Conservation (phyloP, 92 coral and sea anemone species). For the Zoanthus solanderi region DNA sequence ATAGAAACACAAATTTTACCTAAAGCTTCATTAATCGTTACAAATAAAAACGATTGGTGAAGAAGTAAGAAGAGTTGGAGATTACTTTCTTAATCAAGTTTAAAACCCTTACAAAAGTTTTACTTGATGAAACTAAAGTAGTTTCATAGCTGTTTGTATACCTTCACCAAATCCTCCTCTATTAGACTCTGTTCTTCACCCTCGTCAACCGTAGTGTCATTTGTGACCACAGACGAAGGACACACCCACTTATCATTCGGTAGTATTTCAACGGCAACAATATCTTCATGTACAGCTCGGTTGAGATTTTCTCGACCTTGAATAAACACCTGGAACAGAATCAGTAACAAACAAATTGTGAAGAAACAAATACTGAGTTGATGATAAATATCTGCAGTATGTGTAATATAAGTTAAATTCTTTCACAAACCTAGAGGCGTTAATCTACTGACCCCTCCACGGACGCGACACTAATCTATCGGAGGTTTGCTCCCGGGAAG, state of each 20-base stretch:
- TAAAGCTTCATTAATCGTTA: neutral
- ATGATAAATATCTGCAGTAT: too few species aligned
- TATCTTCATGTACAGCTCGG: slow-evolving; percentile 95
- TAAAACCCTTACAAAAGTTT: neutral
- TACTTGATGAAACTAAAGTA: neutral
- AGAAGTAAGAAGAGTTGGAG: neutral
- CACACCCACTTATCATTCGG: slow-evolving; percentile 84
- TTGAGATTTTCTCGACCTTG: slow-evolving; percentile 90
- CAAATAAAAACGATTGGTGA: neutral
- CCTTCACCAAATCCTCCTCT: slow-evolving; percentile 32
- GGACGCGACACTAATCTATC: too few species aligned
- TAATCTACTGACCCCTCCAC: too few species aligned
- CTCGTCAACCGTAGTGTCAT: slow-evolving; percentile 62
- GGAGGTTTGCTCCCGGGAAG: too few species aligned
- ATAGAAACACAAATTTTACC: neutral
- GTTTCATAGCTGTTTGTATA: neutral
- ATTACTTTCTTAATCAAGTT: neutral
- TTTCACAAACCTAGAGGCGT: too few species aligned
- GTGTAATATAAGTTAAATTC: too few species aligned
- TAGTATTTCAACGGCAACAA: slow-evolving; percentile 91
- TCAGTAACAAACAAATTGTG: neutral
- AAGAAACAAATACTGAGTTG: too few species aligned
- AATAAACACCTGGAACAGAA: slow-evolving; percentile 75
- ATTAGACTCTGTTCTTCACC: slow-evolving; percentile 53
- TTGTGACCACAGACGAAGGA: slow-evolving; percentile 88